Base-by-base conservation (phyloP, 2,888 invertebrate genomes). In the Girardia tigrina region DNA sequence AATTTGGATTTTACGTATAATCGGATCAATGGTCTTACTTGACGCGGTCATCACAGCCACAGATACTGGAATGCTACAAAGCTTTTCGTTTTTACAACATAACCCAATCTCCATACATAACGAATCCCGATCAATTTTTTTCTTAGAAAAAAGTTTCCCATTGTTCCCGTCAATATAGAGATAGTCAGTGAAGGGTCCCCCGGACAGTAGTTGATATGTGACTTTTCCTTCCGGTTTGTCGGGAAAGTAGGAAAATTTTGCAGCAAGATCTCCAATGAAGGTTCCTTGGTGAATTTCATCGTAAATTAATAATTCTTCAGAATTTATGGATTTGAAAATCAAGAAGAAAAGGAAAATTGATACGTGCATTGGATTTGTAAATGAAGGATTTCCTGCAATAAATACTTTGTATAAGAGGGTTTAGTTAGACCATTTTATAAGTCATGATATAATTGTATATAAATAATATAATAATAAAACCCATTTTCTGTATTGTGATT, bases 101-200 rank as follows among this genome's bases (percentile, higher is more conserved):
- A 56, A 16, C n/a, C 23, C 56, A 2, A 56, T 56, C 23, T 56
- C 56, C n/a, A 23, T 20, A 56, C 56, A 56, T n/a, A 56, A 2
- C n/a, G 56, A 56, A 56, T 56, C 56, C 2, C 56, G 56, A n/a
- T 56, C 56, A 2, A 56, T 56, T 56, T 56, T 56, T 16, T n/a
- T 56, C 23, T 56, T 56, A n/a, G 56, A n/a, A 56, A 56, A 56
- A 56, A 56, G 56, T 56, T 56, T 56, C 23, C 56, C 56, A 56
- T 56, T 56, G n/a, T 16, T 56, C 4, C 56, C n/a, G 23, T 56
- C 56, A 16, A 56, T n/a, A 56, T 56, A 23, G 23, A 56, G 56
- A 56, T 56, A 56, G 23, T 56, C 56, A 56, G 23, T 4, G 23
- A 56, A 56, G n/a, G 56, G 23, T n/a, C n/a, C 56, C 23, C 56